Evolutionary conservation across 2,113 vertebrate genomes (phyloP).

Genomic region (Chaenogobius annularis): DNA sequence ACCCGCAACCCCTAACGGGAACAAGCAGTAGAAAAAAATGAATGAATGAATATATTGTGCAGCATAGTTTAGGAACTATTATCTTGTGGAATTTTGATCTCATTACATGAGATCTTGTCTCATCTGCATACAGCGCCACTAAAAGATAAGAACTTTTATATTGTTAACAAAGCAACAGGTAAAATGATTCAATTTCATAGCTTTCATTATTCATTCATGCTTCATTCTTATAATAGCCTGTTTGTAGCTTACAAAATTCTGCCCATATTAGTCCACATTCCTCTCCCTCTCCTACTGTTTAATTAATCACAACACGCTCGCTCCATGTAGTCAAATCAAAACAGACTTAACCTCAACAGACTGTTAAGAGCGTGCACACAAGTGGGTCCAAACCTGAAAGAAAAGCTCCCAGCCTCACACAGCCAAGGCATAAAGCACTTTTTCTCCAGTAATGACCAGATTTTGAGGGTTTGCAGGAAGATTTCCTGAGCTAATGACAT

Average conservation of each 20-base stretch:
- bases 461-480: conserved; percentile 30
- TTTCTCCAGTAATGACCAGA: conserved; percentile 40
- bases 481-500: conserved; percentile 28
- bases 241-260: background rate
- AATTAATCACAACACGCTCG: conserved; percentile 49
- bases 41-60: background rate
- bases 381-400: conserved; percentile 25
- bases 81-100: too few relatives aligned
- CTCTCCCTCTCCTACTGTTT: conserved; percentile 38
- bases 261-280: conserved; percentile 6
- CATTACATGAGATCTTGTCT: background rate
- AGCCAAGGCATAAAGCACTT: conserved; percentile 1
- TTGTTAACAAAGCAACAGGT: too few relatives aligned
- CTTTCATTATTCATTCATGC: too few relatives aligned
- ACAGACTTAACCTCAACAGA: conserved; percentile 46
- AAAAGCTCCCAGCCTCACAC: conserved; percentile 27
- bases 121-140: too few relatives aligned
- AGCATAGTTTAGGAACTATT: too few relatives aligned
- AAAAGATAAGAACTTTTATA: too few relatives aligned
- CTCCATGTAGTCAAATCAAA: conserved; percentile 44
- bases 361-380: conserved; percentile 1
- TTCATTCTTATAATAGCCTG: background rate
- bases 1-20: too few relatives aligned
- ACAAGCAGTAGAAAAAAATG: background rate
- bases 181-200: too few relatives aligned